phyloP scores from a whole-genome alignment of 2,888 invertebrate genomes.

The Steinernema carpocapsae region DNA sequence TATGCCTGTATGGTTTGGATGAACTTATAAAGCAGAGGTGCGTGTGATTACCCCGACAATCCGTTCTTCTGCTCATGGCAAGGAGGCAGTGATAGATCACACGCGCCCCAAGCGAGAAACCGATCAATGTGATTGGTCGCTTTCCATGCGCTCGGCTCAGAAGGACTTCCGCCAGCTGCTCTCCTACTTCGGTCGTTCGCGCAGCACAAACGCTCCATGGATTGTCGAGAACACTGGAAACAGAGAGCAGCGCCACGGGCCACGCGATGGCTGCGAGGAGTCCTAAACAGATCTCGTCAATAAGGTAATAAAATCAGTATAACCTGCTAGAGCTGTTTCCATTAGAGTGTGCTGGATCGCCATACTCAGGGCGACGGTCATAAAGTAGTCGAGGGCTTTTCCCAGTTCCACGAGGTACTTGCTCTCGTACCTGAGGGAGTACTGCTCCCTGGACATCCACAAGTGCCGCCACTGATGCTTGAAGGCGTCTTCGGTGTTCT shows the following conservation, averaged over 20 bases:
- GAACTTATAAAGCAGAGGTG: no score
- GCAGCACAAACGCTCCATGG: conserved; percentile 77
- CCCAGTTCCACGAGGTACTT: conserved; percentile 71
- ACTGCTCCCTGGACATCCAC: conserved; percentile 75
- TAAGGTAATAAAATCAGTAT: background rate
- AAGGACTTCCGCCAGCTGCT: conserved; percentile 76
- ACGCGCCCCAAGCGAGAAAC: conserved; percentile 77
- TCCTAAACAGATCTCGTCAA: conserved; percentile 70
- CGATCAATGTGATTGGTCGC: conserved; percentile 76
- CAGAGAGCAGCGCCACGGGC: conserved; percentile 75
- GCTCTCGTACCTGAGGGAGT: conserved; percentile 76
- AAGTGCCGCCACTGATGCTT: conserved; percentile 74
- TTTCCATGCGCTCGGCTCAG: conserved; percentile 75
- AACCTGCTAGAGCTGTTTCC: conserved; percentile 75
- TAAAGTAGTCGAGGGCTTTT: conserved; percentile 75
- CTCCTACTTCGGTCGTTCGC: conserved; percentile 75
- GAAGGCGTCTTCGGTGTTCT: conserved; percentile 65
- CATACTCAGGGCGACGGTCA: conserved; percentile 73
- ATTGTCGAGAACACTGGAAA: conserved; percentile 75
- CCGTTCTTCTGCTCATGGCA: conserved; percentile 71
- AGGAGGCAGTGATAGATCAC: conserved; percentile 77
- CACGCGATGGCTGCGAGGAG: conserved; percentile 76
- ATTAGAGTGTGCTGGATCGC: conserved; percentile 77
- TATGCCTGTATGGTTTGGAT: conserved; percentile 72
- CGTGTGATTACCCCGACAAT: conserved; percentile 54